Evolutionary conservation across 2,888 invertebrate genomes (phyloP).

Genomic region (Drosophila infuscata): DNA sequence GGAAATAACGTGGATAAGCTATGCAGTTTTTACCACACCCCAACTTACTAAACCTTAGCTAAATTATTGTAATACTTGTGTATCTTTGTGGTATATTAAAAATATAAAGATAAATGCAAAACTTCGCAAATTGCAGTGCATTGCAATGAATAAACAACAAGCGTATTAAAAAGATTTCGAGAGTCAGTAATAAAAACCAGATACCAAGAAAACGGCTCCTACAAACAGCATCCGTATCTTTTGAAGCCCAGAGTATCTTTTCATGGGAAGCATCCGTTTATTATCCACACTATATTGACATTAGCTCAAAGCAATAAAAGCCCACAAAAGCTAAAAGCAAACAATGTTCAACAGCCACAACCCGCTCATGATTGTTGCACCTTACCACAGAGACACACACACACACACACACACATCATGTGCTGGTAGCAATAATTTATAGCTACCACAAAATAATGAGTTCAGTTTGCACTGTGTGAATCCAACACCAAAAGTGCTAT

Average conservation of each 20-base stretch:
- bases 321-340: slow-evolving; percentile 41
- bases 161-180: slow-evolving; percentile 14
- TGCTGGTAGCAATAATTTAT: slow-evolving; percentile 43
- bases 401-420: slow-evolving; percentile 21
- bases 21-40: not conserved
- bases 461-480: slow-evolving; percentile 29
- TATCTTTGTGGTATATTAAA: not conserved
- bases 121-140: slow-evolving; percentile 5
- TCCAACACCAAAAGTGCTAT: slow-evolving; percentile 4
- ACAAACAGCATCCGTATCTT: slow-evolving; percentile 26
- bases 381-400: not conserved
- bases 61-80: not conserved
- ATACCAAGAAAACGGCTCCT: not conserved
- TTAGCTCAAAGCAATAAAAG: slow-evolving; percentile 42
- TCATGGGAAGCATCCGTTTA: not conserved
- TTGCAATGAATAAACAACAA: slow-evolving; percentile 17
- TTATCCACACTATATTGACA: slow-evolving; percentile 22
- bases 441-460: slow-evolving; percentile 10
- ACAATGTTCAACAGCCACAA: slow-evolving; percentile 21
- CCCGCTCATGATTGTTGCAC: slow-evolving; percentile 26
- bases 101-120: not conserved
- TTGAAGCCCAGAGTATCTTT: slow-evolving; percentile 15
- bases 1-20: not conserved
- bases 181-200: not conserved
- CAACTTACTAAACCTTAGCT: not conserved